phyloP scores from a whole-genome alignment of 1,140 invertebrate species.

The Aphaenogaster ashmeadi region DNA sequence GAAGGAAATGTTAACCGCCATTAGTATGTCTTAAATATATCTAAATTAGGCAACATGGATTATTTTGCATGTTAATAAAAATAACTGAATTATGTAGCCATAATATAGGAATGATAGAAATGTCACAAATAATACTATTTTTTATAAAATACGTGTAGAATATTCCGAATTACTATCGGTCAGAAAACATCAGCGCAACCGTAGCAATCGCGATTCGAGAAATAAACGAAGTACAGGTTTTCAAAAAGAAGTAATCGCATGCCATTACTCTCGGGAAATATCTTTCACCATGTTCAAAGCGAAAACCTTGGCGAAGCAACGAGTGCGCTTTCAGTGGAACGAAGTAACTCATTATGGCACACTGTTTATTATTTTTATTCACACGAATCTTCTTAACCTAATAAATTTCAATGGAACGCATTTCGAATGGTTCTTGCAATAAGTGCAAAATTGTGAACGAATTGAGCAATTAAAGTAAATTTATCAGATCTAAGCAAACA shows the following conservation, averaged over 20 bases:
- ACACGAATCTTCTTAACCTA: slow-evolving; percentile 5
- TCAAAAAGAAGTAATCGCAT: slow-evolving; percentile 57
- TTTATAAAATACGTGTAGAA: neutral
- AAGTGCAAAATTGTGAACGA: slow-evolving; percentile 12
- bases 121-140: slow-evolving; percentile 11
- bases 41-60: neutral
- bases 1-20: slow-evolving; percentile 89
- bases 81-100: neutral
- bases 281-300: slow-evolving; percentile 49
- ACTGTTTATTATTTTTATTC: slow-evolving; percentile 57
- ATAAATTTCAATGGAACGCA: neutral
- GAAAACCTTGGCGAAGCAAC: slow-evolving; percentile 50
- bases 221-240: slow-evolving; percentile 44
- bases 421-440: neutral
- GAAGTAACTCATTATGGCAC: slow-evolving; percentile 57
- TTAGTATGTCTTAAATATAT: slow-evolving; percentile 76
- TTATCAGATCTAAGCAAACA: neutral
- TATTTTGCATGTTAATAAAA: neutral
- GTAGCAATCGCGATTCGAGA: slow-evolving; percentile 27
- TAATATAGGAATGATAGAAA: neutral
- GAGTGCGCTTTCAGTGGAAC: slow-evolving; percentile 46
- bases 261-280: slow-evolving; percentile 62
- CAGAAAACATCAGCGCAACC: neutral
- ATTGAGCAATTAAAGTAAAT: slow-evolving; percentile 16
- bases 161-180: slow-evolving; percentile 10